Evolutionary conservation across 2,113 vertebrate genomes (phyloP).

Genomic region (Lipotes vexillifer): DNA sequence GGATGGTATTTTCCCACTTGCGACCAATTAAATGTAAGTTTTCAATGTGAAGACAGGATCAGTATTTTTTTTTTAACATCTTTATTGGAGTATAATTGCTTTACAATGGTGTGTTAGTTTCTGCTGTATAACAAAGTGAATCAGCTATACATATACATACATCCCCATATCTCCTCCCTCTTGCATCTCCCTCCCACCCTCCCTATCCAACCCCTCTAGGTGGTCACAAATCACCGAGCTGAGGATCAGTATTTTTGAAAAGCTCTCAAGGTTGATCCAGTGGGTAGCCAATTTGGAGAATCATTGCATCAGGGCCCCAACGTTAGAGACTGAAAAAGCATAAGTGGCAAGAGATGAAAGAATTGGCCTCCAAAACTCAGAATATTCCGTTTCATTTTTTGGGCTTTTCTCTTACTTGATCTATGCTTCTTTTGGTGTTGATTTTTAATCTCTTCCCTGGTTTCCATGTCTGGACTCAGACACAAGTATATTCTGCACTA

Average conservation of each 20-base stretch:
- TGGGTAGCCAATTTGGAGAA: not conserved
- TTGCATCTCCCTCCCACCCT: too few species aligned
- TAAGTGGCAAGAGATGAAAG: not conserved
- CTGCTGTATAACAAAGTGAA: too few species aligned
- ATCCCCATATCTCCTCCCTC: too few species aligned
- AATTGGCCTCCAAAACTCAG: not conserved
- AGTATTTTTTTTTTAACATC: not conserved
- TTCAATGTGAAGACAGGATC: not conserved
- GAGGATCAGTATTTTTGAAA: not conserved
- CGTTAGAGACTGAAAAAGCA: not conserved
- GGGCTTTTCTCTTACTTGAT: not conserved
- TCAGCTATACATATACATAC: too few species aligned
- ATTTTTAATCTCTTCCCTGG: not conserved
- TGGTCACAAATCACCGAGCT: too few species aligned
- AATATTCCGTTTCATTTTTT: not conserved
- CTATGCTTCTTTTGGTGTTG: not conserved
- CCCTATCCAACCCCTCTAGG: too few species aligned
- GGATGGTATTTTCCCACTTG: not conserved
- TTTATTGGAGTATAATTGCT: too few species aligned
- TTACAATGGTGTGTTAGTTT: too few species aligned
- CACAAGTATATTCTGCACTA: not conserved
- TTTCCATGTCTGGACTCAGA: not conserved
- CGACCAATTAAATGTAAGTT: not conserved
- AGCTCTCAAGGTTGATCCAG: not conserved
- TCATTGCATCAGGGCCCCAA: not conserved